phyloP scores from a whole-genome alignment of 2,797 vertebrate genomes.

The Poeciliopsis gracilis region DNA sequence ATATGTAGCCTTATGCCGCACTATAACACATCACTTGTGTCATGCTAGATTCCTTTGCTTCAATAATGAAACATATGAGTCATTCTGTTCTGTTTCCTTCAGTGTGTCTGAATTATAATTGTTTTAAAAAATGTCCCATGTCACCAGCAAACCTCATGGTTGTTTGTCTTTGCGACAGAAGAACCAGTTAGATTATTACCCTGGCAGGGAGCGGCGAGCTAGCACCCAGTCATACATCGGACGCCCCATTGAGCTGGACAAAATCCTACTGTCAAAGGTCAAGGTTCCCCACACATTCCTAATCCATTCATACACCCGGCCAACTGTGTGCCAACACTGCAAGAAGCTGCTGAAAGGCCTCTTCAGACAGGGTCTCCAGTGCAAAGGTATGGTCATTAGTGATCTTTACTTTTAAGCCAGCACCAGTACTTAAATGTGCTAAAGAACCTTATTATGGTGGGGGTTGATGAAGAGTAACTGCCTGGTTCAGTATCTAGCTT shows the following conservation, averaged over 20 bases:
- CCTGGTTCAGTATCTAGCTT: not conserved
- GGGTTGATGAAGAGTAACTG: not conserved
- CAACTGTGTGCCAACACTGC: slow-evolving; percentile 96
- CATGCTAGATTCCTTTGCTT: not conserved
- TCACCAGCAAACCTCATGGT: not conserved
- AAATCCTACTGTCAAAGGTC: slow-evolving; percentile 93
- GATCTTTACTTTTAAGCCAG: not conserved
- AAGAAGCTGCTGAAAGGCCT: slow-evolving; percentile 97
- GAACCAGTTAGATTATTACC: slow-evolving; percentile 87
- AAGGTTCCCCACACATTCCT: slow-evolving; percentile 97
- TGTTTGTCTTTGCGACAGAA: slow-evolving; percentile 81
- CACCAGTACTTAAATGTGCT: not conserved
- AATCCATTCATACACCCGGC: slow-evolving; percentile 96
- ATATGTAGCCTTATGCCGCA: not conserved
- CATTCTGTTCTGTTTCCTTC: not conserved
- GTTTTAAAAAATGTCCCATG: not conserved
- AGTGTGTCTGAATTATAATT: not conserved
- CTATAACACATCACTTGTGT: not conserved
- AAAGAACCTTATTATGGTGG: not conserved
- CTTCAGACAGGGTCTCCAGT: slow-evolving; percentile 95
- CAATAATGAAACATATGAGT: not conserved
- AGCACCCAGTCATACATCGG: slow-evolving; percentile 93
- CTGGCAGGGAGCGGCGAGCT: slow-evolving; percentile 89
- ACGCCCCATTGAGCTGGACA: slow-evolving; percentile 94
- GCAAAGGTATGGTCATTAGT: slow-evolving; percentile 85